Percentiles rank a stretch among this genome's conserved stretches.
Conservation (phyloP, 2,797 vertebrate species). For the Chelon labrosus region DNA sequence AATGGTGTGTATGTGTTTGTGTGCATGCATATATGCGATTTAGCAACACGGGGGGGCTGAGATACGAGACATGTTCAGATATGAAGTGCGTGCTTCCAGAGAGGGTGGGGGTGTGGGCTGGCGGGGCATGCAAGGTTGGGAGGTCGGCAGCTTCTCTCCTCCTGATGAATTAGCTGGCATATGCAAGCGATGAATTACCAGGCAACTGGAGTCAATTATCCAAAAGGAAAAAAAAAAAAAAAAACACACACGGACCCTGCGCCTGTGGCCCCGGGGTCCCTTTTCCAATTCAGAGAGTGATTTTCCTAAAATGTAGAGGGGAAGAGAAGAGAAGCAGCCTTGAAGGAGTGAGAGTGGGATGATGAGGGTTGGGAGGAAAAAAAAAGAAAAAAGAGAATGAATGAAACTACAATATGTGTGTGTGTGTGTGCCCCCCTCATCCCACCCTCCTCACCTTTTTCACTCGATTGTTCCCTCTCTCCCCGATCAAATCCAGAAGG, state of each 20-base stretch:
- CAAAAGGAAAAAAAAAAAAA: slow-evolving; percentile 63
- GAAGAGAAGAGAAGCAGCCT: slow-evolving; percentile 72
- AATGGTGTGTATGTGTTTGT: slow-evolving; percentile 41
- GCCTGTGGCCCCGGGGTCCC: slow-evolving; percentile 90
- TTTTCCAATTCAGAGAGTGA: slow-evolving; percentile 95
- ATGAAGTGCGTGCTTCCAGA: slow-evolving; percentile 30
- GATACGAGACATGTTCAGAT: slow-evolving; percentile 32
- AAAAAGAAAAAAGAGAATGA: slow-evolving; percentile 41
- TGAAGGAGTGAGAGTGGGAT: slow-evolving; percentile 71
- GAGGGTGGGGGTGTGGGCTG: slow-evolving; percentile 27
- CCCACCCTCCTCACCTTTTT: slow-evolving; percentile 45
- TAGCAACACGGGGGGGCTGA: slow-evolving; percentile 41
- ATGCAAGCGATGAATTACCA: slow-evolving; percentile 94
- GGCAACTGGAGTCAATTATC: slow-evolving; percentile 99
- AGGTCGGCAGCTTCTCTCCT: slow-evolving; percentile 84
- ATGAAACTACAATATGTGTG: slow-evolving; percentile 42
- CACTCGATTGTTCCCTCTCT: slow-evolving; percentile 37
- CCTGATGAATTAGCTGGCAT: slow-evolving; percentile 97
- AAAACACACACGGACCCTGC: slow-evolving; percentile 64
- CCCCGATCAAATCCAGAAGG: slow-evolving; percentile 72
- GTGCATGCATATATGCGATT: slow-evolving; percentile 46
- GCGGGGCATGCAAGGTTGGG: slow-evolving; percentile 74
- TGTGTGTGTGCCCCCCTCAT: slow-evolving; percentile 4
- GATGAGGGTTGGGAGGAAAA: slow-evolving; percentile 52
- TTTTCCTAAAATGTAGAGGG: slow-evolving; percentile 83